Evolutionary conservation across 2,888 invertebrate genomes (phyloP).

Genomic region (Polydrusus pterygomalis): DNA sequence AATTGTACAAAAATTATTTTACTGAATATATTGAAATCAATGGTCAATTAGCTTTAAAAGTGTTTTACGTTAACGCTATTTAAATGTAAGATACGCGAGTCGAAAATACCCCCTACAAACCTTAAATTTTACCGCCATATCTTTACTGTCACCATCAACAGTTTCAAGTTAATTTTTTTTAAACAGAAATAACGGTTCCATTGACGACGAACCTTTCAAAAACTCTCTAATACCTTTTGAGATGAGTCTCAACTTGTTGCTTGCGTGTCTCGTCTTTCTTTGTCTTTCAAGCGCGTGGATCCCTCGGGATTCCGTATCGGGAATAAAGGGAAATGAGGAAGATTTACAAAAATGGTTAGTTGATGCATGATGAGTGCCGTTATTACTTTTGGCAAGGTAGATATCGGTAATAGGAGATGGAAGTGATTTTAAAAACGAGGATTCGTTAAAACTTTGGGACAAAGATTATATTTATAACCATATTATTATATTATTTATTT

Average conservation of each 20-base stretch:
- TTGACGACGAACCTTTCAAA: conserved; percentile 1
- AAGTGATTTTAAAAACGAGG: too few relatives aligned
- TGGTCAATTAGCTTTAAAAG: too few relatives aligned
- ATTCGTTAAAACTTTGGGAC: too few relatives aligned
- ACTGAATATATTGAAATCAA: too few relatives aligned
- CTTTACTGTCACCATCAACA: too few relatives aligned
- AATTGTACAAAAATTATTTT: too few relatives aligned
- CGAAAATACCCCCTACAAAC: background rate
- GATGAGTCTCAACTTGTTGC: conserved; percentile 40
- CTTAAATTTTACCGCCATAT: too few relatives aligned
- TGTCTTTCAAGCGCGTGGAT: conserved; percentile 34
- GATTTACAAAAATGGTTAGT: conserved; percentile 24
- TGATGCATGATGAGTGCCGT: background rate
- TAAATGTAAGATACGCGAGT: background rate
- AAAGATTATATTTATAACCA: too few relatives aligned
- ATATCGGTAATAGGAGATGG: background rate
- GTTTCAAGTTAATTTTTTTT: too few relatives aligned
- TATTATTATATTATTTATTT: too few relatives aligned
- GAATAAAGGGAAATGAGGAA: conserved; percentile 36
- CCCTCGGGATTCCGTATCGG: conserved; percentile 42
- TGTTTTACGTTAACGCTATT: too few relatives aligned
- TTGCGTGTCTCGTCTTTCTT: conserved; percentile 30
- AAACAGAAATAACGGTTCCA: too few relatives aligned
- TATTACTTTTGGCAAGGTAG: conserved; percentile 6
- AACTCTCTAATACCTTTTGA: conserved; percentile 42